phyloP scores from a whole-genome alignment of 2,113 vertebrate genomes.

The Dasyurus viverrinus region DNA sequence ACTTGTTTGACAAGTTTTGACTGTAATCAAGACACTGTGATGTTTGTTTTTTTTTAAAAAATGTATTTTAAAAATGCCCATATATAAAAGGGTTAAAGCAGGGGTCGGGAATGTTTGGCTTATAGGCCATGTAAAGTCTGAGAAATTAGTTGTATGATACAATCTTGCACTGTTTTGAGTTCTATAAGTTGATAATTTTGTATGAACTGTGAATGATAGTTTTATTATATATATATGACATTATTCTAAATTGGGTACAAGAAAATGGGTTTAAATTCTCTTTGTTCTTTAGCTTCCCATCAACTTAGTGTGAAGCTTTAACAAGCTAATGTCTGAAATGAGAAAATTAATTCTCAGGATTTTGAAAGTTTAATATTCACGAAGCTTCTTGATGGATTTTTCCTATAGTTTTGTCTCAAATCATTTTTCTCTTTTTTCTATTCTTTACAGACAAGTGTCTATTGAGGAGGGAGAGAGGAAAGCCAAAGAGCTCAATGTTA shows the following conservation, averaged over 20 bases:
- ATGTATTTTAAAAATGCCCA: not conserved
- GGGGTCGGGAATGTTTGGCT: not conserved
- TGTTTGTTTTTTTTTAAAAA: too few relatives aligned
- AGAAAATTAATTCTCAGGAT: constrained; percentile 57
- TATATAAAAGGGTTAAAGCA: constrained; percentile 37
- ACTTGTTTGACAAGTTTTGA: not conserved
- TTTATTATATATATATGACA: too few relatives aligned
- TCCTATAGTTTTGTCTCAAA: constrained; percentile 25
- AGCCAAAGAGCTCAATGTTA: constrained; percentile 99
- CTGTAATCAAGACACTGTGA: not conserved
- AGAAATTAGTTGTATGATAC: too few relatives aligned
- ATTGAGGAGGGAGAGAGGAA: constrained; percentile 99
- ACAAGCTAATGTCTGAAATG: constrained; percentile 18
- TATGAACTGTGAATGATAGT: too few relatives aligned
- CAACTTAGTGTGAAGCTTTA: constrained; percentile 7
- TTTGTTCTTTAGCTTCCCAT: not conserved
- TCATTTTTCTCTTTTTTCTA: constrained; percentile 56
- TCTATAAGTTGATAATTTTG: too few relatives aligned
- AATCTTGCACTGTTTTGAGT: too few relatives aligned
- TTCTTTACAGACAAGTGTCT: constrained; percentile 93
- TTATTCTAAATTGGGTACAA: constrained; percentile 36
- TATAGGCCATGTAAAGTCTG: too few relatives aligned
- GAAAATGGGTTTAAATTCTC: not conserved
- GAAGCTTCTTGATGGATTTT: not conserved
- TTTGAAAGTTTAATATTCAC: constrained; percentile 24